phyloP scores from a whole-genome alignment of 2,797 vertebrate species.

The Falco peregrinus region DNA sequence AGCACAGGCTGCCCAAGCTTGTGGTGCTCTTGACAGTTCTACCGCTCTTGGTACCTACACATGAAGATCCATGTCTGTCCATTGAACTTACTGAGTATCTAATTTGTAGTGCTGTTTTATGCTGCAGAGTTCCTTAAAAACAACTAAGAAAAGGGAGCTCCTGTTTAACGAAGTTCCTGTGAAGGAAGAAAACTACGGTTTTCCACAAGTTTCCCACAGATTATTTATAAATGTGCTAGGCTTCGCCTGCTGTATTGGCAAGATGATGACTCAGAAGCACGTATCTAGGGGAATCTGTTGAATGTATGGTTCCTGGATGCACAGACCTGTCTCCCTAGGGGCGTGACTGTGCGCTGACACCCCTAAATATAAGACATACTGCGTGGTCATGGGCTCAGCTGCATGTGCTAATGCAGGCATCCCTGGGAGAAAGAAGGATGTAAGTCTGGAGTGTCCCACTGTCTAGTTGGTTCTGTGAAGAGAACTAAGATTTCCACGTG shows the following conservation, averaged over 20 bases:
- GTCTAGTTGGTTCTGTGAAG: neutral
- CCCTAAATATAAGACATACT: neutral
- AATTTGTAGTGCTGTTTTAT: neutral
- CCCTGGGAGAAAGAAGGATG: neutral
- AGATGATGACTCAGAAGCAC: neutral
- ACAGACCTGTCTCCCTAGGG: neutral
- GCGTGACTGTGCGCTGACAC: neutral
- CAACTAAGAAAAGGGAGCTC: neutral
- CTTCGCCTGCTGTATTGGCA: conserved; percentile 22
- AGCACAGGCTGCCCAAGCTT: neutral
- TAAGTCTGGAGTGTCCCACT: neutral
- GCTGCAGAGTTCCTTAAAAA: neutral
- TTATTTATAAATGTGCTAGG: conserved; percentile 46
- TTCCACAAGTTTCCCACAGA: conserved; percentile 8
- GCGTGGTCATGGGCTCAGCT: neutral
- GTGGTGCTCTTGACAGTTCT: neutral
- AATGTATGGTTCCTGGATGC: neutral
- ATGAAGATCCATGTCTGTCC: neutral
- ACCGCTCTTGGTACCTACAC: neutral
- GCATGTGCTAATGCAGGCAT: neutral
- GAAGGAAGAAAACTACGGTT: neutral
- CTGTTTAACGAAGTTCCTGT: neutral
- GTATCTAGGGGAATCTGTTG: neutral
- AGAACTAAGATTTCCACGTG: neutral
- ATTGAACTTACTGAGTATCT: neutral